Percentiles rank a stretch among this genome's conserved stretches.
Conservation (phyloP, 2,113 vertebrate genomes). For the Peucedramus taeniatus region DNA sequence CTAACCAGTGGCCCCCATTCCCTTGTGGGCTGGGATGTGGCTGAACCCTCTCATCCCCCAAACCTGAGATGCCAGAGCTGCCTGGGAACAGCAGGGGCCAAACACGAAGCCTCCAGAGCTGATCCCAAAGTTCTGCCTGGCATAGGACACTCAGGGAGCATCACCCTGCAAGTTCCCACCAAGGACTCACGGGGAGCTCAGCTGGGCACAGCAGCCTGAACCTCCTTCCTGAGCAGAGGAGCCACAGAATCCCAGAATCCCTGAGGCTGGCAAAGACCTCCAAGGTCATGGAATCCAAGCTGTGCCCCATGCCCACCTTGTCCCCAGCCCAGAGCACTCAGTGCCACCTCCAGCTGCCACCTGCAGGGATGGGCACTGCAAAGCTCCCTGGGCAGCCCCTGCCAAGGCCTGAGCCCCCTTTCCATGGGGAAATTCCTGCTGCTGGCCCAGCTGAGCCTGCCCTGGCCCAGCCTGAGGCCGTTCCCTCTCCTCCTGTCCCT, state of each 20-base stretch:
- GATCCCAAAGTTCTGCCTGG: neutral
- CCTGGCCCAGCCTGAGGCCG: neutral
- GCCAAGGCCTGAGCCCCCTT: neutral
- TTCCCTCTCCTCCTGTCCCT: neutral
- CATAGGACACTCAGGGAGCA: fast-evolving
- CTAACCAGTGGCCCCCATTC: neutral
- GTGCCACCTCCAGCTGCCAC: neutral
- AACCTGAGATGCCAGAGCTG: neutral
- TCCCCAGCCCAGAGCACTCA: neutral
- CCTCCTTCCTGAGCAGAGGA: neutral
- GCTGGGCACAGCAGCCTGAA: neutral
- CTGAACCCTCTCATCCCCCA: neutral
- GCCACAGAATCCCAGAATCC: fast-evolving
- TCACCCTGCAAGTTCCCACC: fast-evolving
- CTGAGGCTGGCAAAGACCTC: neutral
- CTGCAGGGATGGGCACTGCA: neutral
- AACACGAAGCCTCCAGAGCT: neutral
- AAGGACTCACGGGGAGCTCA: neutral
- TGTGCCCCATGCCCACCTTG: neutral
- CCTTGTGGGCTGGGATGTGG: neutral
- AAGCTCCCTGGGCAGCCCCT: neutral
- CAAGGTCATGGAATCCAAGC: neutral
- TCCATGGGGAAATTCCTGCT: neutral
- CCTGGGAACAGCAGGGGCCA: neutral
- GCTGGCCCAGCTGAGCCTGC: neutral